Evolutionary conservation across 92 coral and sea anemone genomes (phyloP), one percentile per base, ranked within the genome.

Genomic region (Parazoanthus swiftii): DNA sequence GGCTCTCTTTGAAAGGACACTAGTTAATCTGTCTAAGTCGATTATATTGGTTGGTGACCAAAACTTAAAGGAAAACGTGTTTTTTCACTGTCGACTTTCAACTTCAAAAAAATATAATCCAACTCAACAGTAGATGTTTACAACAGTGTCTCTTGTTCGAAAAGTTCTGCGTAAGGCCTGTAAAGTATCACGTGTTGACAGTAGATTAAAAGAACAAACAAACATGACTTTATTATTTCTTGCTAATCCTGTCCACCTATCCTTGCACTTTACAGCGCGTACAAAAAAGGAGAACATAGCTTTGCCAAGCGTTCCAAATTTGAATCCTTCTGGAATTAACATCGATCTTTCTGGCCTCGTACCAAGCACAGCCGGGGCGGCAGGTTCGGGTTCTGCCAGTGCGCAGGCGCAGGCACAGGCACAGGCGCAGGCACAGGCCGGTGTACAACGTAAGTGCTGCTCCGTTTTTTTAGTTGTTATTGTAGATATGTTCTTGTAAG

Each of bases 221-320:
- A 21, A 20, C 21, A 20, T 63, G 6, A 20, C 16, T 63, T 5
- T 0, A 21, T 63, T 63, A 20, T 63, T 5, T 54, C 18, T 18
- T 54, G 2, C 59, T 20, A 63, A 16, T 26, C 0, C 26, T 63
- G 8, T 20, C 21, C n/a, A 63, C 16, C 15, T 63, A 20, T 18
- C 70, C 25, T 20, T 68, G 3, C 13, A 20, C 18, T 70, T 70
- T 83, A 10, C 58, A 83, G 86, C 23, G 26, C 78, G 66, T 42
- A 44, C 77, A 26, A 83, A 70, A 68, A 83, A 83, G 51, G 39
- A n/a, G 36, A 68, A 83, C 5, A 70, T 83, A 82, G n/a, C 86
- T 68, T 37, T 42, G 9, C 77, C 78, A 26, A 5, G 16, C 16
- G 35, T 1, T 77, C 18, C 65, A 5, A 29, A 26, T 5, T 4